Percentiles rank a stretch among this genome's conserved stretches.
Evolutionary conservation across 2,797 vertebrate genomes (phyloP).

Genomic region (Synaphobranchus kaupii): DNA sequence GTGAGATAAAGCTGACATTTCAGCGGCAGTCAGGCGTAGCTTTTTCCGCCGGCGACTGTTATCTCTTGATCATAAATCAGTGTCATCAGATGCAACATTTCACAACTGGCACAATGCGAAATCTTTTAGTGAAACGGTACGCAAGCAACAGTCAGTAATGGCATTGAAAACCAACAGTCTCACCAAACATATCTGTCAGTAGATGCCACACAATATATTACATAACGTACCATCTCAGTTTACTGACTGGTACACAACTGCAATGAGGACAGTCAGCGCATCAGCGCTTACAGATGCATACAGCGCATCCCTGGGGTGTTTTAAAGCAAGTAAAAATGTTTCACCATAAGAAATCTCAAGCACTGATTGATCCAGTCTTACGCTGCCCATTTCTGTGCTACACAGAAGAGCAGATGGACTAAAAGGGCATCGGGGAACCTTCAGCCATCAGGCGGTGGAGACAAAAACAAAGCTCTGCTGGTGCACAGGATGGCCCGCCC

Average conservation of each 20-base stretch:
- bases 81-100: neutral
- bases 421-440: neutral
- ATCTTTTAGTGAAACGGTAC: neutral
- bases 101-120: neutral
- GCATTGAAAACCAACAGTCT: neutral
- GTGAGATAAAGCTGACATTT: neutral
- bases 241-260: neutral
- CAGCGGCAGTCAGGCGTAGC: neutral
- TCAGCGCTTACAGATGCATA: no score
- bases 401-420: neutral
- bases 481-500: conserved; percentile 46
- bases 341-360: neutral
- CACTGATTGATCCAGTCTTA: conserved; percentile 8
- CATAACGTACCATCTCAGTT: neutral
- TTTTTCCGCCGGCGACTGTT: neutral
- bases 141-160: conserved; percentile 4
- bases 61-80: conserved; percentile 12
- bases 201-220: neutral
- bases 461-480: conserved; percentile 51
- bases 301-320: no score
- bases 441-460: conserved; percentile 41
- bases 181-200: neutral
- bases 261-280: neutral
- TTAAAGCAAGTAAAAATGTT: neutral
- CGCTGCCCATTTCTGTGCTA: neutral